Evolutionary conservation across 2,888 invertebrate genomes (phyloP), one percentile per base, ranked within the genome.

Genomic region (Cenopis cana): DNA sequence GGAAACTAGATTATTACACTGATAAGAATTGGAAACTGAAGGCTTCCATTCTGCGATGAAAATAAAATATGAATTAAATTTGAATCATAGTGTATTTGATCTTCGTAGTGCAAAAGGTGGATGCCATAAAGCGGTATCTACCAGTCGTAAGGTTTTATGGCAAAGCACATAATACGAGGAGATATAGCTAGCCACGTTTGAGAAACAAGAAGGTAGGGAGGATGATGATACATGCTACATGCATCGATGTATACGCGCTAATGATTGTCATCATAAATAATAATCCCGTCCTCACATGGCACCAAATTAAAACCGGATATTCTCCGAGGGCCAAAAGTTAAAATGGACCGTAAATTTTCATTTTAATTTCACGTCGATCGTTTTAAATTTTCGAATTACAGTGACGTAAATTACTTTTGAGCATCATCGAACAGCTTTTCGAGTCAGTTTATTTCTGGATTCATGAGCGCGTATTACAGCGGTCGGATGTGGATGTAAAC

Each of bases 321-420:
- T 41, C 17, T n/a, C 18, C 6, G 11, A n/a, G 29, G 49, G 61
- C 29, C 2, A 50, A 61, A 50, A 50, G 50, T 61, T 61, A 33
- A 49, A 61, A 61, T 61, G n/a, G 50, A 61, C 18, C 2, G 11
- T 50, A 46, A 61, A 50, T 33, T 61, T 49, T 61, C 29, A 50
- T 17, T 46, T 17, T 6, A 41, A 46, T 60, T 60, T 49, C 49
- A 60, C 46, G 60, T 17, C n/a, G n/a, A 46, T 60, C 60, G 20
- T 4, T 18, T 12, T 11, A 61, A n/a, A 33, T 33, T 33, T 18
- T 50, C n/a, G 49, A 50, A 61, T 18, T 33, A 61, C 29, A 61
- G 49, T 12, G n/a, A 24, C n/a, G 6, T 20, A 46, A 61, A 61
- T 61, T 61, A 50, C 61, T 50, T 49, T 49, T 61, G 17, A 50